Evolutionary conservation across 2,888 invertebrate genomes (phyloP).

Genomic region (Platypus cylindrus): DNA sequence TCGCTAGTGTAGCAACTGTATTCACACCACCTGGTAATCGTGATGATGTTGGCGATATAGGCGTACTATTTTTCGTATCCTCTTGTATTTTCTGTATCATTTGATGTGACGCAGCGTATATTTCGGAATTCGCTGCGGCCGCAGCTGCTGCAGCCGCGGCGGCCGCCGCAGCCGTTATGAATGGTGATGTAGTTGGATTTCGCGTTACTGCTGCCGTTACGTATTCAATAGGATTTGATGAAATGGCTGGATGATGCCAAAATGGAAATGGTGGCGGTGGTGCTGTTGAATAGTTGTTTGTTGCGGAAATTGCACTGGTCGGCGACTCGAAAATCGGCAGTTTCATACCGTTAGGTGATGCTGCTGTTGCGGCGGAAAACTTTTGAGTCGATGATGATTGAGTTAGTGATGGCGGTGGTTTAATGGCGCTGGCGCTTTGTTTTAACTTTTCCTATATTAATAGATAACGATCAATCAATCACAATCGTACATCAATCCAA

Average conservation of each 20-base stretch:
- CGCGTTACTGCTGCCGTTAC: constrained; percentile 30
- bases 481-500: neutral
- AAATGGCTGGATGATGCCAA: constrained; percentile 57
- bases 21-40: constrained; percentile 15
- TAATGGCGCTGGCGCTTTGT: constrained; percentile 28
- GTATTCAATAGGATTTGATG: constrained; percentile 40
- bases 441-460: constrained; percentile 37
- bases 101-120: constrained; percentile 65
- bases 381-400: no score
- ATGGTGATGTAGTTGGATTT: no score
- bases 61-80: constrained; percentile 49
- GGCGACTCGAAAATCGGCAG: constrained; percentile 49
- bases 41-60: constrained; percentile 27
- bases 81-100: constrained; percentile 71
- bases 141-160: constrained; percentile 30
- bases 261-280: constrained; percentile 58
- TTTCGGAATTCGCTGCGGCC: constrained; percentile 49
- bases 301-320: constrained; percentile 23
- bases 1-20: constrained; percentile 28
- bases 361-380: constrained; percentile 37
- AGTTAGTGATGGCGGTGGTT: constrained; percentile 39
- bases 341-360: constrained; percentile 60
- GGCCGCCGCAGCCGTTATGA: constrained; percentile 31
- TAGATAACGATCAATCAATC: neutral
- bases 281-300: constrained; percentile 38